Evolutionary conservation across 2,797 vertebrate species (phyloP).

Genomic region (Myripristis murdjan): DNA sequence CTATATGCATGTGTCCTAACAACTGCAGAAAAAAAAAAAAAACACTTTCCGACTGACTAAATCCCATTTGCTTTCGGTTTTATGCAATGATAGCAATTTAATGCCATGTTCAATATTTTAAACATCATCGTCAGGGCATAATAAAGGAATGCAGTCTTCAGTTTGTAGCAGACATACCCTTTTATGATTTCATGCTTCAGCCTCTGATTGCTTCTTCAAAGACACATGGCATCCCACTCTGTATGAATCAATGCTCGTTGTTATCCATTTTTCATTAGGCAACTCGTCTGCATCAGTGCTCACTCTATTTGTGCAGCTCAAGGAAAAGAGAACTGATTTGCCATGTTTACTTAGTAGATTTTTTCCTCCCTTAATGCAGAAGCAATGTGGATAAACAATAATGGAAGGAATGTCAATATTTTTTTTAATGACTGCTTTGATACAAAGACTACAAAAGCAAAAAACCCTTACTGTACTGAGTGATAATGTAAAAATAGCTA

Average conservation of each 20-base stretch:
- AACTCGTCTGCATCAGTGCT: constrained; percentile 33
- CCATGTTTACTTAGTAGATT: constrained; percentile 70
- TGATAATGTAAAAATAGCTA: constrained; percentile 8
- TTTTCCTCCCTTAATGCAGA: constrained; percentile 62
- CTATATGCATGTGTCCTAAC: constrained; percentile 21
- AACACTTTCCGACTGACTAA: constrained; percentile 20
- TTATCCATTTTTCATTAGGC: constrained; percentile 56
- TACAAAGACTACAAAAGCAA: constrained; percentile 31
- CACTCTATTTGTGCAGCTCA: constrained; percentile 50
- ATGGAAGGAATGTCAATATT: constrained; percentile 52
- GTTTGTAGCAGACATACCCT: constrained; percentile 33
- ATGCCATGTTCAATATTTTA: constrained; percentile 56
- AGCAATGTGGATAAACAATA: constrained; percentile 71
- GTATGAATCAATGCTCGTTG: constrained; percentile 31
- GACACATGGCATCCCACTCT: constrained; percentile 27
- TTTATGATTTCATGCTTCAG: constrained; percentile 52
- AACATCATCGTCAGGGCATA: constrained; percentile 51
- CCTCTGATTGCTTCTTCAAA: constrained; percentile 57
- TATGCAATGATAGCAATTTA: constrained; percentile 35
- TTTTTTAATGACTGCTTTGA: constrained; percentile 35
- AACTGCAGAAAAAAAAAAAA: too few species aligned
- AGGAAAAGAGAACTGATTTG: constrained; percentile 45
- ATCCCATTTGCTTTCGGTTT: constrained; percentile 38
- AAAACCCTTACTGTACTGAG: constrained; percentile 27
- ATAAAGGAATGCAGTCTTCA: constrained; percentile 35